Conservation (phyloP, 2,113 vertebrate species). For the Calypte anna region DNA sequence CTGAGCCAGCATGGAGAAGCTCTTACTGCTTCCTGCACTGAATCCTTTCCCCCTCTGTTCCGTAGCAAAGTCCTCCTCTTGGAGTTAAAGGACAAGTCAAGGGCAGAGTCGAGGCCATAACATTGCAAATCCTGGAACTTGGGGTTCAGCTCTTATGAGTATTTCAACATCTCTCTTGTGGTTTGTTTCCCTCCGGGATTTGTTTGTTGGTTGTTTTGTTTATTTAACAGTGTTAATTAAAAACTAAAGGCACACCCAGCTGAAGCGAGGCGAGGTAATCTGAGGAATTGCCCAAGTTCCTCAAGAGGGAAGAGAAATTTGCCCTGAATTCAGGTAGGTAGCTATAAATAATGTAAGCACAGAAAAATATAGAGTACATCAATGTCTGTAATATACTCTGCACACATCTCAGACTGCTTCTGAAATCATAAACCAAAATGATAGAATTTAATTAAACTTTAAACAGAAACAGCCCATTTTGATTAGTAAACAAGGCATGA, state of each 20-base stretch:
- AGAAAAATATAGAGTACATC: background rate
- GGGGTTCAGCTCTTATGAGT: background rate
- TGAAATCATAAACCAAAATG: background rate
- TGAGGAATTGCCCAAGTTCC: slow-evolving; percentile 30
- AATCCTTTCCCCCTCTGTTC: background rate
- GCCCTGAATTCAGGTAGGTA: background rate
- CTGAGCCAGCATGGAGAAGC: background rate
- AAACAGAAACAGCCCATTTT: background rate
- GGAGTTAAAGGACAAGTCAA: slow-evolving; percentile 46
- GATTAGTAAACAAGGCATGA: background rate
- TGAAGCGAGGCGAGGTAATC: background rate
- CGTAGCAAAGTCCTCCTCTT: background rate
- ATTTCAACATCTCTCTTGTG: slow-evolving; percentile 42
- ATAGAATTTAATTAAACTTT: background rate
- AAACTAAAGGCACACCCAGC: slow-evolving; percentile 58
- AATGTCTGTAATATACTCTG: background rate
- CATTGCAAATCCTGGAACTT: background rate
- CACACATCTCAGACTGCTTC: background rate
- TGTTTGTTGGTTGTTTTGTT: slow-evolving; percentile 66
- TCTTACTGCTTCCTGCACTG: background rate
- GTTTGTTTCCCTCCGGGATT: slow-evolving; percentile 41
- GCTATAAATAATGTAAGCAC: background rate
- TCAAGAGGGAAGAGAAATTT: slow-evolving; percentile 31
- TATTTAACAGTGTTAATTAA: slow-evolving; percentile 65
- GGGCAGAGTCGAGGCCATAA: background rate